Evolutionary conservation across 2,888 invertebrate genomes (phyloP).

Genomic region (Scaptomyza parva): DNA sequence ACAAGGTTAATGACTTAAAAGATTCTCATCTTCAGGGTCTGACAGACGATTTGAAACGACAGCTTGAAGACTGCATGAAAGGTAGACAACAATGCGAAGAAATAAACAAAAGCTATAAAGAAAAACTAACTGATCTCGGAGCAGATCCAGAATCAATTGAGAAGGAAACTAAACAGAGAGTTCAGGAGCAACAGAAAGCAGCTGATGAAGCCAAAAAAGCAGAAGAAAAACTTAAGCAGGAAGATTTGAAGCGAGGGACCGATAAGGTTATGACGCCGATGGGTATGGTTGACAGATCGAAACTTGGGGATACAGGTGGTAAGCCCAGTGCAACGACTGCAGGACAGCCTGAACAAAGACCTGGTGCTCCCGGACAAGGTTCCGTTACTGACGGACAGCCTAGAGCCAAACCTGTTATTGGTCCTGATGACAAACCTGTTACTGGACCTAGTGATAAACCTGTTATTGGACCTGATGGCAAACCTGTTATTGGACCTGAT

Average conservation of each 20-base stretch:
- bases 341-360: too few species aligned
- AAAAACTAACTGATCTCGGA: slow-evolving; percentile 53
- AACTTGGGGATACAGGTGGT: background rate
- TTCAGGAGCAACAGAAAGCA: slow-evolving; percentile 4
- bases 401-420: background rate
- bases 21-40: slow-evolving; percentile 63
- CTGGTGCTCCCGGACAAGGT: background rate
- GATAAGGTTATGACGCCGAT: background rate
- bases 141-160: slow-evolving; percentile 42
- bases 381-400: background rate
- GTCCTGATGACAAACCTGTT: background rate
- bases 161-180: slow-evolving; percentile 4
- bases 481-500: background rate
- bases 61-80: slow-evolving; percentile 63
- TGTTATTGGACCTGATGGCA: background rate
- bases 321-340: slow-evolving; percentile 1
- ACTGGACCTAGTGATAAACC: too few species aligned
- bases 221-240: background rate
- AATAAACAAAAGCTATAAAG: slow-evolving; percentile 46
- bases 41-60: slow-evolving; percentile 63
- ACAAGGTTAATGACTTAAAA: slow-evolving; percentile 61
- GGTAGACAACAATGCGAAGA: slow-evolving; percentile 56
- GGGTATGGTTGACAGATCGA: background rate
- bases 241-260: background rate
- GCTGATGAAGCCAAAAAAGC: slow-evolving; percentile 8